Evolutionary conservation across 2,797 vertebrate species (phyloP).

Genomic region (Sebastes oblongus): DNA sequence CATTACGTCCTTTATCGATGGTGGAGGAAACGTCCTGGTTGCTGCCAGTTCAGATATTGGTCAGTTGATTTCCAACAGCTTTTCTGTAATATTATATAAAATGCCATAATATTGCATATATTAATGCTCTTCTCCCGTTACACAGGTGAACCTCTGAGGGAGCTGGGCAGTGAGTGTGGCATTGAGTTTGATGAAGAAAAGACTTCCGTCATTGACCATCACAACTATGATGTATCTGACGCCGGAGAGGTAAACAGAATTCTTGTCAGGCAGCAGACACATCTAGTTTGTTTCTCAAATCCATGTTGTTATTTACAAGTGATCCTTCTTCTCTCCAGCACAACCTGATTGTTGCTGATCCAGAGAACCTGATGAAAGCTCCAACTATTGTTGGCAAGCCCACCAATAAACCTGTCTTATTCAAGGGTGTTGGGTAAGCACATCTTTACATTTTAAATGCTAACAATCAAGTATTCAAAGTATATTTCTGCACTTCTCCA

Average conservation of each 20-base stretch:
- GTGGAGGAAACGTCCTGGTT: slow-evolving; percentile 94
- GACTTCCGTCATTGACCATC: slow-evolving; percentile 96
- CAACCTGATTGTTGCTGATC: slow-evolving; percentile 91
- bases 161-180: slow-evolving; percentile 97
- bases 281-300: neutral
- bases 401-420: slow-evolving; percentile 89
- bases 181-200: slow-evolving; percentile 98
- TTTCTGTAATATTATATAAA: neutral
- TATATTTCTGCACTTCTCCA: neutral
- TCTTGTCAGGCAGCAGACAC: neutral
- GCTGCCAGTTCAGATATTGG: slow-evolving; percentile 95
- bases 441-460: neutral
- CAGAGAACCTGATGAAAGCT: slow-evolving; percentile 94
- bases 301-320: slow-evolving; percentile 2
- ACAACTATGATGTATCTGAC: slow-evolving; percentile 94
- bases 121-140: neutral
- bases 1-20: slow-evolving; percentile 95
- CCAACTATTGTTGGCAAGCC: slow-evolving; percentile 94
- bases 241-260: slow-evolving; percentile 89
- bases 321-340: slow-evolving; percentile 80
- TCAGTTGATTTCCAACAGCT: slow-evolving; percentile 68
- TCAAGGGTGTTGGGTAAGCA: slow-evolving; percentile 95
- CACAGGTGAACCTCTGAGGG: slow-evolving; percentile 93
- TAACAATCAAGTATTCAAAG: neutral
- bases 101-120: neutral